Evolutionary conservation across 2,888 invertebrate species (phyloP).

Genomic region (Phengaris alcon): DNA sequence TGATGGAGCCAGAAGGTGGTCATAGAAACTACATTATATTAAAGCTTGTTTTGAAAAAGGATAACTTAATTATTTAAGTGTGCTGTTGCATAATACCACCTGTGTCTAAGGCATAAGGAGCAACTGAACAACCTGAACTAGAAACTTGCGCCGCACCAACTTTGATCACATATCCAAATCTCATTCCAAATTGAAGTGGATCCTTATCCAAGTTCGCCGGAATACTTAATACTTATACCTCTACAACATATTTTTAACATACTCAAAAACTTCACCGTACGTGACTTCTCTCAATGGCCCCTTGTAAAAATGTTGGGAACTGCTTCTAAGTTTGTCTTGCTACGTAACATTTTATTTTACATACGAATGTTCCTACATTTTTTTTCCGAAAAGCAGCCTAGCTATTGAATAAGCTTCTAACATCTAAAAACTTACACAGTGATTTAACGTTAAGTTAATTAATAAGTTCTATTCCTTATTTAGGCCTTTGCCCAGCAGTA

Average conservation of each 20-base stretch:
- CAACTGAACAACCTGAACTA: constrained; percentile 3
- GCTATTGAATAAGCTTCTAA: too few species aligned
- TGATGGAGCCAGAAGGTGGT: too few species aligned
- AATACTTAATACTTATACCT: constrained; percentile 27
- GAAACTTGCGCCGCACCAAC: constrained; percentile 23
- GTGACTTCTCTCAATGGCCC: constrained; percentile 21
- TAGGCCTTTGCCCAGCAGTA: too few species aligned
- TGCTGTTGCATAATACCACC: not conserved
- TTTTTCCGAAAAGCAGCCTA: not conserved
- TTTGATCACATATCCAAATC: constrained; percentile 28
- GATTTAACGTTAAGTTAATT: not conserved
- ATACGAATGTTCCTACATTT: not conserved
- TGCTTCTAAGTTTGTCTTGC: constrained; percentile 14
- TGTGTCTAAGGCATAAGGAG: not conserved
- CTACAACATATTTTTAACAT: constrained; percentile 26
- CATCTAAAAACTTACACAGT: too few species aligned
- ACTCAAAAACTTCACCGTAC: constrained; percentile 17
- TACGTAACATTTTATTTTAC: not conserved
- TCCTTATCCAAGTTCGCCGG: constrained; percentile 24
- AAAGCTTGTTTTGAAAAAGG: too few species aligned
- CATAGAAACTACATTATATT: too few species aligned
- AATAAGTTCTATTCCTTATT: not conserved
- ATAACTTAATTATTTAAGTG: not conserved
- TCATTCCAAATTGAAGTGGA: constrained; percentile 27
- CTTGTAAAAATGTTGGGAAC: constrained; percentile 11